Base-by-base conservation (phyloP, 2,888 invertebrate species). In the Rotaria macrura region DNA sequence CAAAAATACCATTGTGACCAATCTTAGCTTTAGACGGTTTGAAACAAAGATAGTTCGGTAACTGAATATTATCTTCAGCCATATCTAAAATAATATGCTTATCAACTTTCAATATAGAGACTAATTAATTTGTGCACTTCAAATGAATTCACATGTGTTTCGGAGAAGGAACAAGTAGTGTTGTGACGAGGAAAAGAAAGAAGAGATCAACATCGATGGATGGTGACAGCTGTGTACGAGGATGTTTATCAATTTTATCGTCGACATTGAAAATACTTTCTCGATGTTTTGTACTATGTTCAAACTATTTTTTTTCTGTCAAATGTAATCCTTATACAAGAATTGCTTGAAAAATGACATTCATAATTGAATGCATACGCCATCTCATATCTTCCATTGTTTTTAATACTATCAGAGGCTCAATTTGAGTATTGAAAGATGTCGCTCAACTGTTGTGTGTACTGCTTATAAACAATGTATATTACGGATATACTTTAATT, bases 1-100 rank as follows among this genome's bases (percentile, higher is more conserved):
- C 43, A 9, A 25, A 25, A 23, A 79, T 79, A 79, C 79, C 79
- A 43, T 79, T 79, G 25, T 79, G 43, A 4, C 79, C 79, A 25
- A 17, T 43, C 43, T 79, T 79, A 25, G n/a, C 79, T 79, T 79
- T 79, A 10, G 79, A 79, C n/a, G 79, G 79, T 79, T 79, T 79
- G n/a, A 79, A 79, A n/a, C 43, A 43, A 43, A 79, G 43, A 79
- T 43, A 79, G n/a, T 40, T 10, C 9, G 79, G 79, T 43, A 79
- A 43, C 43, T 79, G 40, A 43, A 79, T 65, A 65, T 34, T 65
- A 65, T 65, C 65, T 65, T 65, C 65, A 20, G 65, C 14, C 65
- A 65, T 65, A 65, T 65, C 65, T 65, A 34, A 38, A 65, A 65
- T 9, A 65, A 17, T 10, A 65, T 17, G 17, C 38, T 4, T 34